Percentiles rank a stretch among this genome's conserved stretches.
Conservation (phyloP, 2,113 vertebrate genomes). For the Tretioscincus oriximinensis region DNA sequence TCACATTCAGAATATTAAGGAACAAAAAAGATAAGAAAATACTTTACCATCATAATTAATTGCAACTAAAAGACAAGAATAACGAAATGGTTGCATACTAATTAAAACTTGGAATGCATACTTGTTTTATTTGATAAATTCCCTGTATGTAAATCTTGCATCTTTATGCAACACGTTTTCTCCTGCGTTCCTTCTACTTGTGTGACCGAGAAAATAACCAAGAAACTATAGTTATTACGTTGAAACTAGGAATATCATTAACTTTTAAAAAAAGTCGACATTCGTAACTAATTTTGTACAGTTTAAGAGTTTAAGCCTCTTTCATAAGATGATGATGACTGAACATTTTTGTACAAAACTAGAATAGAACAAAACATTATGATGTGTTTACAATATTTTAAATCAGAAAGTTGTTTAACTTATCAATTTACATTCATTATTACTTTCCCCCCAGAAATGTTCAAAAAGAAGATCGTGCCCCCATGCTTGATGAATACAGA, state of each 20-base stretch:
- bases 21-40: no score
- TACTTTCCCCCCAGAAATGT: slow-evolving; percentile 77
- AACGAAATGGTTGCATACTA: neutral
- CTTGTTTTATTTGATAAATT: neutral
- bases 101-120: neutral
- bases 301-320: neutral
- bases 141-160: neutral
- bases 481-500: slow-evolving; percentile 92
- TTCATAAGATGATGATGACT: neutral
- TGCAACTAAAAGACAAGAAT: no score
- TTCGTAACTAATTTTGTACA: neutral
- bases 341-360: neutral
- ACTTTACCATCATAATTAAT: no score
- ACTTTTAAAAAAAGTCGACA: neutral
- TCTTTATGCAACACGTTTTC: neutral
- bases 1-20: no score
- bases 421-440: slow-evolving; percentile 1
- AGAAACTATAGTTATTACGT: neutral
- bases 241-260: neutral
- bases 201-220: neutral
- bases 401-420: slow-evolving; percentile 11
- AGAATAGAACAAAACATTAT: neutral
- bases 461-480: slow-evolving; percentile 93
- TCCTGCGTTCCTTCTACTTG: neutral
- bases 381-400: neutral